Base-by-base conservation (phyloP, 2,113 vertebrate genomes). In the Oreochromis aureus region DNA sequence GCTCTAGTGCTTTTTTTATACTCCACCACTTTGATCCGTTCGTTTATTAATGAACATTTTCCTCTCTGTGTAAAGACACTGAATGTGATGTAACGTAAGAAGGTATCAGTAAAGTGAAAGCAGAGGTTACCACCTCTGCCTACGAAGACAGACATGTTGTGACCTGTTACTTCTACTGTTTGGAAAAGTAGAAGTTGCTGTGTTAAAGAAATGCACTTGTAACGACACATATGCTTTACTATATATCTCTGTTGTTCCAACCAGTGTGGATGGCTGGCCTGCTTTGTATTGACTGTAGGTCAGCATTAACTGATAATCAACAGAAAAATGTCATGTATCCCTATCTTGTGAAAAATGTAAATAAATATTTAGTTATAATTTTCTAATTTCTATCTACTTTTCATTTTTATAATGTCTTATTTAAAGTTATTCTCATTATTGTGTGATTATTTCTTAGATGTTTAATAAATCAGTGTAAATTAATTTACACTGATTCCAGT, bases 341-440 rank as follows among this genome's bases (percentile, higher is more conserved):
- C 15, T 32, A 41, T 46, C 61, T 55, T 48, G 22, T 71, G 30
- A 82, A 83, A 86, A 54, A 46, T 87, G 55, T 85, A 80, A 94
- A 92, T 92, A 91, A 91, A 94, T 48, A 36, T 73, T 6, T 46
- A 83, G 18, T 80, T 27, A 63, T 80, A 58, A 36, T 86, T 90
- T 90, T 81, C 12, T 53, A 83, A 54, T 85, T 76, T 27, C 15
- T 76, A 7, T 76, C 16, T 51, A 30, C 13, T 73, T 76, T 51
- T 11, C 9, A 18, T 76, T 76, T 51, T 76, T 76, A 18, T 18
- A 76, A 48, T 73, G 22, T 27, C 41, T 30, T 10, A 16, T 10
- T 73, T 6, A 48, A 19, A 30, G 69, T 27, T 73, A 27, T 73
- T 73, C 6, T 76, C 24, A 18, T 48, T 48, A 27, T 44, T 46